Evolutionary conservation across 2,113 vertebrate genomes (phyloP).

Genomic region (Pholis gunnellus): DNA sequence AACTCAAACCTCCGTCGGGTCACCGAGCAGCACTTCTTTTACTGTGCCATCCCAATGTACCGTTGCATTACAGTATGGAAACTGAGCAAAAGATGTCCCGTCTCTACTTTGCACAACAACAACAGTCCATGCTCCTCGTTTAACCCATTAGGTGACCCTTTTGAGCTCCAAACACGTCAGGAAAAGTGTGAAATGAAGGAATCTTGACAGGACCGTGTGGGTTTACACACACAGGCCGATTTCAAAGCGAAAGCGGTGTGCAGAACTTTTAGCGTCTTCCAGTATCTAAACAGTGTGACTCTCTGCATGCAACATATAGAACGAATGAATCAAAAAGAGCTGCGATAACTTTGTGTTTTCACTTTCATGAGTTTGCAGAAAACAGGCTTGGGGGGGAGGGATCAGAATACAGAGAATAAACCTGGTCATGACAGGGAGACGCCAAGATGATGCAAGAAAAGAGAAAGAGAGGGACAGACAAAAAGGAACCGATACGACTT

Average conservation of each 20-base stretch:
- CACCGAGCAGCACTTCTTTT: background rate
- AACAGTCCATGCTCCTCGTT: background rate
- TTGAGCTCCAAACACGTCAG: background rate
- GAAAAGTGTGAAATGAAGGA: background rate
- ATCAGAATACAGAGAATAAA: slow-evolving; percentile 52
- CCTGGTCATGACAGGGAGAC: slow-evolving; percentile 42
- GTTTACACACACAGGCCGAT: slow-evolving; percentile 14
- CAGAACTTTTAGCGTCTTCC: slow-evolving; percentile 11
- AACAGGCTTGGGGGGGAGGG: background rate
- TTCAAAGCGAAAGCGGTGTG: slow-evolving; percentile 2
- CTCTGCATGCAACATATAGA: slow-evolving; percentile 8
- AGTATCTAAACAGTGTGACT: slow-evolving; percentile 21
- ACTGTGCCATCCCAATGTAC: background rate
- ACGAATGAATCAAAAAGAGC: background rate
- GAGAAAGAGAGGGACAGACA: slow-evolving; percentile 35
- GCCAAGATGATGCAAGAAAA: slow-evolving; percentile 62
- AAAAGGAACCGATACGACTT: slow-evolving; percentile 62
- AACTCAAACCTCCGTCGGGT: background rate
- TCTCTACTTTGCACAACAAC: slow-evolving; percentile 18
- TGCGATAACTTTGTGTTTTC: background rate
- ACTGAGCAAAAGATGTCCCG: background rate
- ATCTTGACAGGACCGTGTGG: background rate
- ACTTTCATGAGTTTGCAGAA: slow-evolving; percentile 36
- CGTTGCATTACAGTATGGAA: background rate
- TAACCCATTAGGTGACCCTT: background rate